These are phyloP conservation scores for Lithophane semibrunnea DNA, from an alignment of 2,888 invertebrate species.

Conservation along the genomic window DNA sequence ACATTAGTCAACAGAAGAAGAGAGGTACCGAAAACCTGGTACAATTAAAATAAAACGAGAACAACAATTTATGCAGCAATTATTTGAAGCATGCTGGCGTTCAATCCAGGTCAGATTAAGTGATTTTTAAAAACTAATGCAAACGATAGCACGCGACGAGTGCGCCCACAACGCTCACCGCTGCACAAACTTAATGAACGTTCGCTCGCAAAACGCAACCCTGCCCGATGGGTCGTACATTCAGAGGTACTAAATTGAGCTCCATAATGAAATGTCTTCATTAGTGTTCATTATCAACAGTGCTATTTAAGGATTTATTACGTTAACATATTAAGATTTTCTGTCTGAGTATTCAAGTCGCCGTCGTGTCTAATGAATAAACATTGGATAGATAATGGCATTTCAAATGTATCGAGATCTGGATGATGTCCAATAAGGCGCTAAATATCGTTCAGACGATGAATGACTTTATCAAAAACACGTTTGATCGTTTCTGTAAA, in stretches of 20 bases:
- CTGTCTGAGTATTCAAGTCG: slow-evolving; percentile 43
- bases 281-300: slow-evolving; percentile 56
- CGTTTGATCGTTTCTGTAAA: slow-evolving; percentile 44
- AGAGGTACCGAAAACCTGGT: slow-evolving; percentile 68
- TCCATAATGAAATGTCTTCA: slow-evolving; percentile 66
- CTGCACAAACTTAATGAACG: slow-evolving; percentile 85
- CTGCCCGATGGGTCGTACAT: slow-evolving; percentile 72
- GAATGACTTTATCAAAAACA: slow-evolving; percentile 41
- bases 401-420: slow-evolving; percentile 46
- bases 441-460: slow-evolving; percentile 37
- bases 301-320: slow-evolving; percentile 37
- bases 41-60: slow-evolving; percentile 85
- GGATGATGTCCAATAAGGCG: slow-evolving; percentile 47
- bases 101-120: slow-evolving; percentile 89
- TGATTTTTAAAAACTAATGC: slow-evolving; percentile 89
- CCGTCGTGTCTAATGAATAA: slow-evolving; percentile 50
- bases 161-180: slow-evolving; percentile 73
- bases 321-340: slow-evolving; percentile 48
- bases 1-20: slow-evolving; percentile 25
- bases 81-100: slow-evolving; percentile 85
- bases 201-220: slow-evolving; percentile 73
- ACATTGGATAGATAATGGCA: slow-evolving; percentile 46
- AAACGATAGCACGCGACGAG: slow-evolving; percentile 84
- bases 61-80: slow-evolving; percentile 88
- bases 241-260: slow-evolving; percentile 73